Evolutionary conservation across 64 coral and sea anemone species (phyloP), one percentile per base, ranked within the genome.

Genomic region (Anthopleura sola): DNA sequence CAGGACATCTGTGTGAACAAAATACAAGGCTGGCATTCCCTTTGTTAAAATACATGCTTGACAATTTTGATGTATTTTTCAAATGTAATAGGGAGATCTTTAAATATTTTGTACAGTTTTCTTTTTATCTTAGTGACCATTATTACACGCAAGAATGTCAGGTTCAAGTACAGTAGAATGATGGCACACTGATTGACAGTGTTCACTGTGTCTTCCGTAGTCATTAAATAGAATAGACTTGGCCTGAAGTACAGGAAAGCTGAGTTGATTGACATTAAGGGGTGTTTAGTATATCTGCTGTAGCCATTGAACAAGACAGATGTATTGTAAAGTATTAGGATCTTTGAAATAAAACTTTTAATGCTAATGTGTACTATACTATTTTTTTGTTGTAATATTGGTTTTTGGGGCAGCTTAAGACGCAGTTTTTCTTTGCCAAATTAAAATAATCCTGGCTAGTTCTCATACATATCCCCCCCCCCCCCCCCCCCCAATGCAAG

Each of bases 321-420:
- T 3, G 7, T 33, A 8, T 13, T 69, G 26, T 71, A 71, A n/a
- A 31, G 13, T 66, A 66, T 71, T 62, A 62, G 66, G 29, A 71
- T 71, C 26, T 71, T 71, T 71, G 66, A 34, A 71, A 71, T 71
- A 71, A 71, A 62, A 32, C 0, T 71, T 71, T 71, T 32, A 71
- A 32, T 71, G 29, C 29, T 71, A 14, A 71, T 34, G 28, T 71
- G 29, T 32, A 32, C 0, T 32, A 26, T 66, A 44, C 16, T 71
- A 16, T 29, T 33, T 34, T 71, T 9, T 62, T 62, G 58, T 62
- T 23, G 11, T 62, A 17, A 53, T 12, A 53, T 15, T 17, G 0
- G 17, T n/a, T n/a, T 58, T 58, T 58, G 21, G 21, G 15, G 21
- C 13, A 17, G 19, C 19, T 20, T 20, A 20, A 62, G 24, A 8